A percentile compares a stretch with the other conserved stretches of the same genome.
Conservation (phyloP, 1,140 invertebrate species). For the Hyles vespertilio region DNA sequence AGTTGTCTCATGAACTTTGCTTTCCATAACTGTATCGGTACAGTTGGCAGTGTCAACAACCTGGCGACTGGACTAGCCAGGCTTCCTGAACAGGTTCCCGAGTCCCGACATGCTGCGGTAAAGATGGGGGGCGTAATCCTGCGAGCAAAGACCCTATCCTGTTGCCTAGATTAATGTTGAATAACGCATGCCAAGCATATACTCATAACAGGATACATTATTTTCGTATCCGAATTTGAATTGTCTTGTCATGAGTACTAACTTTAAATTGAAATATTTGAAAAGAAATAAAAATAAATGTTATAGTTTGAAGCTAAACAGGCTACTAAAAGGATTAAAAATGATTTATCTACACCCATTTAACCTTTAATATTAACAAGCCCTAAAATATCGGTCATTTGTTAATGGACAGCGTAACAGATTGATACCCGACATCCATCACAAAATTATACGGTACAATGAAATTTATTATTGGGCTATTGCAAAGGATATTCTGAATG, state of each 20-base stretch:
- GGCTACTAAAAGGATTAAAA: no score
- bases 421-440: neutral
- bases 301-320: no score
- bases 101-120: constrained; percentile 3
- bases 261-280: no score
- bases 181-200: no score
- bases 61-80: constrained; percentile 34
- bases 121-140: constrained; percentile 6
- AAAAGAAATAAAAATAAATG: no score
- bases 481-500: neutral
- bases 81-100: constrained; percentile 43
- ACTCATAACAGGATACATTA: no score
- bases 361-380: neutral
- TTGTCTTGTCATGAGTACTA: no score
- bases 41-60: constrained; percentile 51
- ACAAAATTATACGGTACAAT: neutral
- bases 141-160: constrained; percentile 8
- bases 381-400: neutral
- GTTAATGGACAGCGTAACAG: neutral
- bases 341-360: no score
- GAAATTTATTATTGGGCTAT: neutral
- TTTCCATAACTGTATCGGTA: constrained; percentile 37
- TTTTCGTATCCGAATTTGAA: no score
- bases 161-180: neutral
- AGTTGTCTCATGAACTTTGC: no score